Evolutionary conservation across 2,113 vertebrate genomes (phyloP), one percentile per base, ranked within the genome.

Genomic region (Clarias batrachus): DNA sequence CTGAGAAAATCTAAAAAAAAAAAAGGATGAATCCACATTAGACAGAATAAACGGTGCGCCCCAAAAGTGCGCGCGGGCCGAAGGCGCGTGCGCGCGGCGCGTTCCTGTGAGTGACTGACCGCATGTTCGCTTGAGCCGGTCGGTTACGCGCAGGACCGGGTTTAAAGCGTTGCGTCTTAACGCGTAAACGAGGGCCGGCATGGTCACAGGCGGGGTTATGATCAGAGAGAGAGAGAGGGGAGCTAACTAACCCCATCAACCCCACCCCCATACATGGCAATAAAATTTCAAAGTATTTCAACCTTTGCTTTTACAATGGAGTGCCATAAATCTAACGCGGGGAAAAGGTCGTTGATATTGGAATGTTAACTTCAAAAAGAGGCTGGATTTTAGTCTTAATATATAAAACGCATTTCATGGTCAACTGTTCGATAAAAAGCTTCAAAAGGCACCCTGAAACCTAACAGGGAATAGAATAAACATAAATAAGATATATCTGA

Each of bases 221-320:
- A 88, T 77, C 84, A 52, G 68, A 77, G 74, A 77, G 63, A 52
- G 68, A 77, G 74, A 77, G 63, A 56, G 81, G 63, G 81, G 1
- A n/a, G 48, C 52, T 56, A 77, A 78, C 52, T 57, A 56, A 57
- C 54, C 76, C 17, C 76, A 78, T 27, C 76, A 52, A 78, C 74
- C 74, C 74, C 52, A 57, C 74, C 74, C 73, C 74, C 13, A 54
- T 78, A 65, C 52, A 52, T 79, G 63, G 83, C 87, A 87, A 89
- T 90, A 91, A 91, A 89, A 89, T 89, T 89, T 90, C 88, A 88
- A 88, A 89, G 87, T 88, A 86, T 88, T 82, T 85, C 88, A 90
- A 91, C 90, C 90, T 90, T 89, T 89, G 89, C 89, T 90, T 91
- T 89, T 89, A 88, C 88, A 89, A 68, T 82, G 60, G 71, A 85